phyloP scores from a whole-genome alignment of 1,140 invertebrate species.

The Scaptomyza graminum region DNA sequence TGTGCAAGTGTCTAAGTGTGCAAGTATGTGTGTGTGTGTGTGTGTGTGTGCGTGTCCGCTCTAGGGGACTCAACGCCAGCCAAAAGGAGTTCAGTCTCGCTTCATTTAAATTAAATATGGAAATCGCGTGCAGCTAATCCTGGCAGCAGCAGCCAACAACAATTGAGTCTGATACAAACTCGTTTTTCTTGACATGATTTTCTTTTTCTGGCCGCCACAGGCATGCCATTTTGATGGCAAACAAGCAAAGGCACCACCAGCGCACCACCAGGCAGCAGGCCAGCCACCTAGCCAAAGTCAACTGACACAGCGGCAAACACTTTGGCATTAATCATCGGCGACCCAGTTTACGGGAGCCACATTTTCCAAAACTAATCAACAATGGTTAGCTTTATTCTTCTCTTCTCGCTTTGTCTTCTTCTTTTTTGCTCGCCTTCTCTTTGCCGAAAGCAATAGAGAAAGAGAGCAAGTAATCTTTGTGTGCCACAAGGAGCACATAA shows the following conservation, averaged over 20 bases:
- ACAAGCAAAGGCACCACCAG: constrained; percentile 38
- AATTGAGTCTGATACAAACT: constrained; percentile 37
- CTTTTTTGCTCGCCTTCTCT: too few relatives aligned
- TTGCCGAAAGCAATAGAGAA: background rate
- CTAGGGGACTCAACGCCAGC: constrained; percentile 23
- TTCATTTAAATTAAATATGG: constrained; percentile 83
- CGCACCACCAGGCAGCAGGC: constrained; percentile 19
- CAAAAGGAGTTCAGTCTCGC: constrained; percentile 17
- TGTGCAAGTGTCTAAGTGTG: constrained; percentile 33
- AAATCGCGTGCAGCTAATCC: constrained; percentile 81
- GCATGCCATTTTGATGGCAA: constrained; percentile 49
- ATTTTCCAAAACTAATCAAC: constrained; percentile 22
- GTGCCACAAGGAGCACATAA: background rate
- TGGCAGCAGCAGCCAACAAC: constrained; percentile 32
- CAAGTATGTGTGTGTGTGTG: constrained; percentile 13
- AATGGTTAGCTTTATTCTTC: constrained; percentile 21
- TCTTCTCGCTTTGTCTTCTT: background rate
- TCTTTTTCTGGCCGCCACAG: constrained; percentile 46
- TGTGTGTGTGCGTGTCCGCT: constrained; percentile 67
- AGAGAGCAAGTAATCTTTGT: background rate
- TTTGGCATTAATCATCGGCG: constrained; percentile 62
- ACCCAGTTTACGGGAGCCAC: constrained; percentile 56
- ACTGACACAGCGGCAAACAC: constrained; percentile 6
- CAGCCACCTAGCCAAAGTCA: constrained; percentile 5
- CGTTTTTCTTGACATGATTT: constrained; percentile 68